Evolutionary conservation across 2,888 invertebrate species (phyloP).

Genomic region (Heterodera filipjevi): DNA sequence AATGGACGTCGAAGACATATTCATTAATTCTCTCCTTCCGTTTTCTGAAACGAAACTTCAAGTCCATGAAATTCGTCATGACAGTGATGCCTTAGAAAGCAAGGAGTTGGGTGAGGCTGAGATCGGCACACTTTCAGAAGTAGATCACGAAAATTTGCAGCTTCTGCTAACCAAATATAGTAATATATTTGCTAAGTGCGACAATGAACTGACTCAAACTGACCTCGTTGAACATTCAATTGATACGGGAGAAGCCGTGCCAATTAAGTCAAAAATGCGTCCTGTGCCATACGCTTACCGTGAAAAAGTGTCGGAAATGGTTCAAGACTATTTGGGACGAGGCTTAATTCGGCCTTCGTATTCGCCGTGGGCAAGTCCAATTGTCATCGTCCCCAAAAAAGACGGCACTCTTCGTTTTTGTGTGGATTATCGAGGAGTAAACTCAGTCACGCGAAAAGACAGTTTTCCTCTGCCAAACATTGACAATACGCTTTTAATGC

Average conservation of each 20-base stretch:
- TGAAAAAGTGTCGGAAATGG: conserved; percentile 27
- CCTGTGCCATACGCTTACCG: conserved; percentile 29
- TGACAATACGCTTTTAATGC: conserved; percentile 37
- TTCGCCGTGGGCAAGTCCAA: conserved; percentile 64
- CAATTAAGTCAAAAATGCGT: neutral
- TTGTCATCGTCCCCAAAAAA: conserved; percentile 65
- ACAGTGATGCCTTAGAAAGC: neutral
- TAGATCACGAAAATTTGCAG: neutral
- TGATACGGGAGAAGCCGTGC: conserved; percentile 19
- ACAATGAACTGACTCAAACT: conserved; percentile 26
- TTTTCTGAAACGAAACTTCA: neutral
- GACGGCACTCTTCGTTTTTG: conserved; percentile 44
- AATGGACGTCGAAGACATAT: neutral
- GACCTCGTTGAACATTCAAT: conserved; percentile 27
- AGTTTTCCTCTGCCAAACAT: conserved; percentile 47
- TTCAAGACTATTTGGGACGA: conserved; percentile 35
- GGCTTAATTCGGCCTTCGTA: conserved; percentile 48
- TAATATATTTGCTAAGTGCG: conserved; percentile 31
- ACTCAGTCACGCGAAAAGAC: conserved; percentile 40
- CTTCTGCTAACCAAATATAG: neutral
- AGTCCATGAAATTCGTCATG: neutral
- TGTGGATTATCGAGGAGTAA: conserved; percentile 48
- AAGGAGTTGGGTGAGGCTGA: neutral
- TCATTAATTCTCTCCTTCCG: neutral
- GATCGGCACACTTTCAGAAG: neutral